Evolutionary conservation across 1,140 invertebrate genomes (phyloP).

Genomic region (Elymnias hypermnestra): DNA sequence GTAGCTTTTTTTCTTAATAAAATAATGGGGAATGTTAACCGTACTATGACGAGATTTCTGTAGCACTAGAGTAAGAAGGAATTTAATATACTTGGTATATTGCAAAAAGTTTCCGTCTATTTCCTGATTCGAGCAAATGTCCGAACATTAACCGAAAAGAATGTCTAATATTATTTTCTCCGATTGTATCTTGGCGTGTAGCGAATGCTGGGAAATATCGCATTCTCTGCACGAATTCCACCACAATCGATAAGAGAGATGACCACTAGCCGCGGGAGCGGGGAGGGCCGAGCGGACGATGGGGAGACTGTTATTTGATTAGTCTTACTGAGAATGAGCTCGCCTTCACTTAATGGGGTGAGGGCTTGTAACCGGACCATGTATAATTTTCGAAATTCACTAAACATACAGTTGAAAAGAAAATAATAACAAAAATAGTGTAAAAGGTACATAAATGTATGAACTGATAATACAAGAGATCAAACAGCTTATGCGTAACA

Average conservation of each 20-base stretch:
- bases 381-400: conserved; percentile 61
- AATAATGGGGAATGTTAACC: too few relatives aligned
- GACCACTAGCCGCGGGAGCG: conserved; percentile 68
- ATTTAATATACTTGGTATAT: too few relatives aligned
- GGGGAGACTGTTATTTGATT: conserved; percentile 75
- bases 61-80: too few relatives aligned
- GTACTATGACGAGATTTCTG: too few relatives aligned
- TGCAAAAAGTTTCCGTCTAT: background rate
- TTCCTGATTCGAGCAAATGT: background rate
- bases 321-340: conserved; percentile 74
- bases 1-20: too few relatives aligned
- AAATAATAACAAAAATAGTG: too few relatives aligned
- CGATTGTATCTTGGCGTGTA: conserved; percentile 39
- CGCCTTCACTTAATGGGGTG: conserved; percentile 72
- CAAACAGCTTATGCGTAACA: too few relatives aligned
- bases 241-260: conserved; percentile 76
- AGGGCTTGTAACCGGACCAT: conserved; percentile 68
- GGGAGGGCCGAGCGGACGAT: conserved; percentile 40
- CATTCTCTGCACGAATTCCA: conserved; percentile 75
- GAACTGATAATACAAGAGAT: too few relatives aligned
- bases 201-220: conserved; percentile 64
- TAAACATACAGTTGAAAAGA: conserved; percentile 34
- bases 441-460: too few relatives aligned
- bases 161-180: conserved; percentile 24
- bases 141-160: conserved; percentile 7